phyloP scores from a whole-genome alignment of 2,888 invertebrate species.

The Chrysolina oricalcia region DNA sequence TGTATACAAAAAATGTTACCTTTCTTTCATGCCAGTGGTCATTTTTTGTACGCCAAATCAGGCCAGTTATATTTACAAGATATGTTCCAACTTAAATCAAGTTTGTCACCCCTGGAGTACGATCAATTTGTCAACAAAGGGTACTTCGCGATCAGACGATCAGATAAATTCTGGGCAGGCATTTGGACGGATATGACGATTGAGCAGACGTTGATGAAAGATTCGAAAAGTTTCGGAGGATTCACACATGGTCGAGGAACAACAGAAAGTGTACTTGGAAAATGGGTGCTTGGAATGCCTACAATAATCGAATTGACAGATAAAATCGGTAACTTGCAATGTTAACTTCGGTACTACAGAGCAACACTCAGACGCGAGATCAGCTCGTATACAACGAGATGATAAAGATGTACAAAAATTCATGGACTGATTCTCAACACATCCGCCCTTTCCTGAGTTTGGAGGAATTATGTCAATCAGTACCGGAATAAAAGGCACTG shows the following conservation, averaged over 20 bases:
- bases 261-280: constrained; percentile 50
- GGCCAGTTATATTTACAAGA: constrained; percentile 67
- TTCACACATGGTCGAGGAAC: constrained; percentile 52
- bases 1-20: constrained; percentile 59
- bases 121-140: constrained; percentile 55
- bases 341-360: no score
- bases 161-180: constrained; percentile 54
- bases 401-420: neutral
- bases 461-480: constrained; percentile 52
- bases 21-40: no score
- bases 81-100: constrained; percentile 58
- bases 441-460: neutral
- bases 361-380: no score
- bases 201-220: no score
- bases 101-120: constrained; percentile 47
- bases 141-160: constrained; percentile 58
- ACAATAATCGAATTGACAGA: no score
- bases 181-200: no score
- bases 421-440: constrained; percentile 3
- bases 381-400: no score
- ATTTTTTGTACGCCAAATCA: constrained; percentile 66
- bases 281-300: constrained; percentile 28
- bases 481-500: constrained; percentile 35
- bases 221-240: constrained; percentile 55
- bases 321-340: no score